Conservation (phyloP, 2,113 vertebrate genomes). For the Ageneiosus marmoratus region DNA sequence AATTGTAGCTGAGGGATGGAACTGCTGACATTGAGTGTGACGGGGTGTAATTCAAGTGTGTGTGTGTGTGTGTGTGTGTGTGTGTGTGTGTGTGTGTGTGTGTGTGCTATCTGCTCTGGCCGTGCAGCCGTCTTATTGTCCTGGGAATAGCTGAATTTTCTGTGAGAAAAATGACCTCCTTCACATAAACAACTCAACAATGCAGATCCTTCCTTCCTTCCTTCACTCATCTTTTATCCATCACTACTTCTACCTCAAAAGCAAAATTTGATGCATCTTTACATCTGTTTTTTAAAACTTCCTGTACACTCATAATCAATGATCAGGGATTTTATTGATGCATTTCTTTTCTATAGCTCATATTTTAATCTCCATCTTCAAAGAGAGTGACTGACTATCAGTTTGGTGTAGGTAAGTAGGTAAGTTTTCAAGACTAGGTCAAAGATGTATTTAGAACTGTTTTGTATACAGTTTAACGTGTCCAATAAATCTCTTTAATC, state of each 20-base stretch:
- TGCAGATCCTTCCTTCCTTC: constrained; percentile 13
- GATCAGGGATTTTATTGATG: not conserved
- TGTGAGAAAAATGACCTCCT: constrained; percentile 41
- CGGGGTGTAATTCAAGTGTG: not conserved
- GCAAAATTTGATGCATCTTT: not conserved
- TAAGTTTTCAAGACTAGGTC: too few species aligned
- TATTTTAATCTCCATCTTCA: not conserved
- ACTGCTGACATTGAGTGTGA: not conserved
- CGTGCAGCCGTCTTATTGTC: constrained; percentile 46
- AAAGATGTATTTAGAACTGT: too few species aligned
- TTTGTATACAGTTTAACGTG: too few species aligned
- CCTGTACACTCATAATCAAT: not conserved
- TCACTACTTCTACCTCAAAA: not conserved
- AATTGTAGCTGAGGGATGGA: not conserved
- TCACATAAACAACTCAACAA: constrained; percentile 51
- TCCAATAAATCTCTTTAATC: too few species aligned
- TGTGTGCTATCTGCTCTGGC: constrained; percentile 48
- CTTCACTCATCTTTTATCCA: not conserved
- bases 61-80: constrained; percentile 11
- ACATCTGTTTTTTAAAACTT: not conserved
- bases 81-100: constrained; percentile 3
- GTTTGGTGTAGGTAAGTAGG: not conserved
- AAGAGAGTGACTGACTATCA: not conserved
- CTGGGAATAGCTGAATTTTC: constrained; percentile 46
- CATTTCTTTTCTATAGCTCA: not conserved